Conservation (phyloP, 2,113 vertebrate species). For the Carassius carassius region DNA sequence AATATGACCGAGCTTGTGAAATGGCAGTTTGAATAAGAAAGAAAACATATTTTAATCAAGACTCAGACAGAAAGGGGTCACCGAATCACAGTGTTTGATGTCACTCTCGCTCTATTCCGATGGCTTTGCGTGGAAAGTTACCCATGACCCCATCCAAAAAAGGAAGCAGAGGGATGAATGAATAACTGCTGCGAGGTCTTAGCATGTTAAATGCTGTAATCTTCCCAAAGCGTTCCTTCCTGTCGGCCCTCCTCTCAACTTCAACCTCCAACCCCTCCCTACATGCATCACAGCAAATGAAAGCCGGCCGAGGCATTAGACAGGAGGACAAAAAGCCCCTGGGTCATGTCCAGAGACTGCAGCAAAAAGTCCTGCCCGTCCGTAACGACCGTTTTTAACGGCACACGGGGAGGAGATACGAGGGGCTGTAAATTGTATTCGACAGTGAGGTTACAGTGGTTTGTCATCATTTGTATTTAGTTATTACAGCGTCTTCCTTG, state of each 20-base stretch:
- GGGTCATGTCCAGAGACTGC: background rate
- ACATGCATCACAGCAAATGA: slow-evolving; percentile 87
- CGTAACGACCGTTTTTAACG: slow-evolving; percentile 88
- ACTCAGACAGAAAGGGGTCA: slow-evolving; percentile 72
- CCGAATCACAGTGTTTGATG: slow-evolving; percentile 73
- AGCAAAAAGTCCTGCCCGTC: slow-evolving; percentile 63
- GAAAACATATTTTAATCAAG: slow-evolving; percentile 72
- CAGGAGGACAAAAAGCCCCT: slow-evolving; percentile 77
- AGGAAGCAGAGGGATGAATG: slow-evolving; percentile 60
- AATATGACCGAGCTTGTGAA: slow-evolving; percentile 80
- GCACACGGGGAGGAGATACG: slow-evolving; percentile 71
- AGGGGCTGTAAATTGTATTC: slow-evolving; percentile 97
- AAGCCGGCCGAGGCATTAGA: slow-evolving; percentile 81
- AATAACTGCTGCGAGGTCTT: slow-evolving; percentile 78
- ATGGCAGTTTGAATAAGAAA: slow-evolving; percentile 74
- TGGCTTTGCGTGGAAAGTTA: slow-evolving; percentile 69
- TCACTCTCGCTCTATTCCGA: slow-evolving; percentile 65
- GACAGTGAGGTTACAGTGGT: slow-evolving; percentile 92
- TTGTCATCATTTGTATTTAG: slow-evolving; percentile 93
- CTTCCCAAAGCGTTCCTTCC: slow-evolving; percentile 78
- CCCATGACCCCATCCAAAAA: slow-evolving; percentile 59
- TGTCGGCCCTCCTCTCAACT: slow-evolving; percentile 89
- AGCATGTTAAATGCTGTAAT: slow-evolving; percentile 84
- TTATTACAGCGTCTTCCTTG: slow-evolving; percentile 89
- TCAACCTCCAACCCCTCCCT: slow-evolving; percentile 87